Percentiles rank a stretch among this genome's conserved stretches.
Evolutionary conservation across 1,140 invertebrate species (phyloP).

Genomic region (Drosophila takahashii): DNA sequence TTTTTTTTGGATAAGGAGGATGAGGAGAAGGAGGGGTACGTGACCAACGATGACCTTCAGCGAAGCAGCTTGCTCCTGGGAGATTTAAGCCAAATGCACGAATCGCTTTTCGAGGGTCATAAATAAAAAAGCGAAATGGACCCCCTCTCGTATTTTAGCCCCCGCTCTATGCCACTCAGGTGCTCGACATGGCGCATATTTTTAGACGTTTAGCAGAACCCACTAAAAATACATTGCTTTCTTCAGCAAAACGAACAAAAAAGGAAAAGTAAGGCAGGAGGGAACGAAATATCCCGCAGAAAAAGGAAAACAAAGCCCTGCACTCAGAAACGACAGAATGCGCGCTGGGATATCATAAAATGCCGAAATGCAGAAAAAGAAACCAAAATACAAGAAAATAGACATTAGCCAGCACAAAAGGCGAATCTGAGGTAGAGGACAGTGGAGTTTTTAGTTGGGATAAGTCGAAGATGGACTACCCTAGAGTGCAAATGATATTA

Average conservation of each 20-base stretch:
- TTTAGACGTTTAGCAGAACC: conserved; percentile 79
- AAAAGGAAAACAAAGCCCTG: conserved; percentile 62
- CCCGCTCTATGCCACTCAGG: conserved; percentile 49
- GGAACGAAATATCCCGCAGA: conserved; percentile 30
- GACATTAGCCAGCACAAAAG: conserved; percentile 46
- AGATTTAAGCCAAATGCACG: conserved; percentile 72
- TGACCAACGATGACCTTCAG: conserved; percentile 65
- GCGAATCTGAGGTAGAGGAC: conserved; percentile 7
- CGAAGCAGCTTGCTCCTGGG: conserved; percentile 34
- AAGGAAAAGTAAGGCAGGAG: too few species aligned
- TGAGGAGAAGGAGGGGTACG: conserved; percentile 19
- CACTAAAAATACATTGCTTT: conserved; percentile 82
- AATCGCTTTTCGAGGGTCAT: conserved; percentile 69
- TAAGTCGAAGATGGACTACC: conserved; percentile 13
- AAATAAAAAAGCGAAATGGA: conserved; percentile 73
- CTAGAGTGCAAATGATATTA: neutral
- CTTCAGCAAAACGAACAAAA: conserved; percentile 40
- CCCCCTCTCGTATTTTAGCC: neutral
- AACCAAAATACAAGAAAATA: conserved; percentile 49
- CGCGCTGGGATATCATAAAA: conserved; percentile 45
- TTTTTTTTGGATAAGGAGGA: neutral
- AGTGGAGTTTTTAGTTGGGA: neutral
- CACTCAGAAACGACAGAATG: conserved; percentile 61
- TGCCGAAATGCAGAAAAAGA: conserved; percentile 55
- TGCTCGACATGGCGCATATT: conserved; percentile 74